A percentile compares a stretch with the other conserved stretches of the same genome.
phyloP scores from a whole-genome alignment of 2,888 invertebrate species.

The Ophioninae sp. region DNA sequence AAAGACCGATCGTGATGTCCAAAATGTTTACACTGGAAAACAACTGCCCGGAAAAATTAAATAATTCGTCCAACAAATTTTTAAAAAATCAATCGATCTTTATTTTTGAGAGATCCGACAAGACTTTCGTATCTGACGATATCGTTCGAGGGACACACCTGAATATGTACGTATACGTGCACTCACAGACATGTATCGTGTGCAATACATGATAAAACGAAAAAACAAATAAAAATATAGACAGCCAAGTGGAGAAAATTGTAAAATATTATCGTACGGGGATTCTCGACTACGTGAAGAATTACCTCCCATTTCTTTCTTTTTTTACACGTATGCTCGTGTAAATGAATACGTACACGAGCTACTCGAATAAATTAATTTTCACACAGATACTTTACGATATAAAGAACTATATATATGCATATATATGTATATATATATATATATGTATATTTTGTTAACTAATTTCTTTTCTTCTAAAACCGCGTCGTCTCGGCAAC shows the following conservation, averaged over 20 bases:
- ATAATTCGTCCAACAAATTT: no score
- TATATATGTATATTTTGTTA: conserved; percentile 11
- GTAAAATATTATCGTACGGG: conserved; percentile 48
- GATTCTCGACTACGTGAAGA: conserved; percentile 65
- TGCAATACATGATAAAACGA: conserved; percentile 58
- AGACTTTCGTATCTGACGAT: no score
- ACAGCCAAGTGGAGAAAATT: conserved; percentile 56
- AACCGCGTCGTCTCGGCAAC: conserved; percentile 18
- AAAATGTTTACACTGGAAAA: no score
- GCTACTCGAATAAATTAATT: conserved; percentile 61
- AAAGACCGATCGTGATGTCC: no score
- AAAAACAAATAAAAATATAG: conserved; percentile 40
- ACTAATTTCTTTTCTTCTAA: conserved; percentile 22
- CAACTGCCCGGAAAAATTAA: no score
- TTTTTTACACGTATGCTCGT: conserved; percentile 34
- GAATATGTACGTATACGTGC: conserved; percentile 48
- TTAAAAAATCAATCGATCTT: no score
- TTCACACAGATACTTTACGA: conserved; percentile 55
- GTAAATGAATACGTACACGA: conserved; percentile 33
- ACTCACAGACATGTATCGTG: conserved; percentile 52
- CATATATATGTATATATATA: not conserved
- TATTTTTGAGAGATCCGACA: not conserved
- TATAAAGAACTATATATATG: conserved; percentile 41
- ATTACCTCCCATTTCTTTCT: conserved; percentile 7
- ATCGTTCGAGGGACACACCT: not conserved